Base-by-base conservation (phyloP, 1,140 invertebrate species). In the Danaus melanippus region DNA sequence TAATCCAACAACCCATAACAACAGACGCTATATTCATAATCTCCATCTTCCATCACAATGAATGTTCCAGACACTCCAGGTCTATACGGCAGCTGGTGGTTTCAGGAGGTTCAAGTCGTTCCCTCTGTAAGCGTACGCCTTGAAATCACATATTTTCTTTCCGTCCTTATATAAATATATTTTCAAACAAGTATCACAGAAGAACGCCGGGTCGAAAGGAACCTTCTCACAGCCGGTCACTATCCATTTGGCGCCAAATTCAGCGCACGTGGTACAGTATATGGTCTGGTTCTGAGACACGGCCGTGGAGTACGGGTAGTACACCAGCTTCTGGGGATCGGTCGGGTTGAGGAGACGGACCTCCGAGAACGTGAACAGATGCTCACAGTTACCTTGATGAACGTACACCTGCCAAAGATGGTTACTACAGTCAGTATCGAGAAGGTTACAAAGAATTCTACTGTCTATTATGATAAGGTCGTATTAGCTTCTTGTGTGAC, bases 361-460 rank as follows among this genome's bases (percentile, higher is more conserved):
- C 78, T 96, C 93, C 9, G 90, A 92, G 64, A 97, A 92, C 1
- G 92, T 87, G 67, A 97, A 89, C 0, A 96, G 70, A 82, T 97
- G 96, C 79, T 97, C 95, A 85, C 96, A 97, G 67, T 92, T 90
- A n/a, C 95, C 95, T 79, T 96, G 94, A 85, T 96, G 95, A 39
- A 93, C 87, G 85, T 96, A 97, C 5, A 96, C 89, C 89, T 94
- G 93, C 3, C 15, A 60, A 62, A 12, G 40, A 41, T 10, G 17
- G 10, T 12, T 42, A 49, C 15, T 15, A 15, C 15, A 15, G 15
- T 15, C 15, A 15, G 15, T 3, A 15, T 15, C 15, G 15, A 32
- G 9, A 17, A 48, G 8, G 21, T 32, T 3, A 3, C 21, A 32
- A 32, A 5, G 6, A 32, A 32, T 32, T 7, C 6, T 32, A 32